These are phyloP conservation scores for Capitulum mitella DNA, from an alignment of 2,888 invertebrate genomes.

Conservation along the genomic window DNA sequence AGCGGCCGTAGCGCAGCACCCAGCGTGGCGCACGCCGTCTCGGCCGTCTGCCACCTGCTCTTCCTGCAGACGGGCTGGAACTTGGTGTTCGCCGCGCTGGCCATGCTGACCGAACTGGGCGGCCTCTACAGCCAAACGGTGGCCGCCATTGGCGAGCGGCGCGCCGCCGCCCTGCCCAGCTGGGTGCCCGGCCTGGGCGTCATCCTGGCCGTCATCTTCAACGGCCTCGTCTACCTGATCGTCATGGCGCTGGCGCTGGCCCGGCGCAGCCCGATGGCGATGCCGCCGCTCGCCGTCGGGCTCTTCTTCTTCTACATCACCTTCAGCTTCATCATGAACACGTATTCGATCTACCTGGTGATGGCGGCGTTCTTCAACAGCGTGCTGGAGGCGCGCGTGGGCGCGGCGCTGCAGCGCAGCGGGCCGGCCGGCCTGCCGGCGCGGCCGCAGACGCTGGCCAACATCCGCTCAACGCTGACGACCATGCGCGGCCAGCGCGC, in stretches of 20 bases:
- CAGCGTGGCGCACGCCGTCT: constrained; percentile 8
- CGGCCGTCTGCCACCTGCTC: neutral
- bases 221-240: constrained; percentile 16
- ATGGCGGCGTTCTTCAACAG: constrained; percentile 19
- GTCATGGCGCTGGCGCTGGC: constrained; percentile 18
- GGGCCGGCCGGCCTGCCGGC: neutral
- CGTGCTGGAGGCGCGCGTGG: constrained; percentile 8
- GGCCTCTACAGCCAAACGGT: neutral
- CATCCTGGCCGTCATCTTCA: constrained; percentile 2
- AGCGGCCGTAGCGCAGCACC: neutral
- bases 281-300: neutral
- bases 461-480: neutral
- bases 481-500: too few species aligned
- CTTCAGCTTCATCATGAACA: constrained; percentile 20
- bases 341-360: constrained; percentile 17
- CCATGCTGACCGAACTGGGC: neutral
- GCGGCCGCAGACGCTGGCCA: neutral
- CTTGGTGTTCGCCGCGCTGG: neutral
- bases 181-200: neutral
- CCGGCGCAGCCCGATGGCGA: neutral
- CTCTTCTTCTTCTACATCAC: constrained; percentile 15
- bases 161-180: neutral
- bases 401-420: neutral
- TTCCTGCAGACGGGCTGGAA: neutral
- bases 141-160: neutral